These are phyloP conservation scores for Nomada hirtipes DNA, from an alignment of 2,888 invertebrate species.

Conservation along the genomic window DNA sequence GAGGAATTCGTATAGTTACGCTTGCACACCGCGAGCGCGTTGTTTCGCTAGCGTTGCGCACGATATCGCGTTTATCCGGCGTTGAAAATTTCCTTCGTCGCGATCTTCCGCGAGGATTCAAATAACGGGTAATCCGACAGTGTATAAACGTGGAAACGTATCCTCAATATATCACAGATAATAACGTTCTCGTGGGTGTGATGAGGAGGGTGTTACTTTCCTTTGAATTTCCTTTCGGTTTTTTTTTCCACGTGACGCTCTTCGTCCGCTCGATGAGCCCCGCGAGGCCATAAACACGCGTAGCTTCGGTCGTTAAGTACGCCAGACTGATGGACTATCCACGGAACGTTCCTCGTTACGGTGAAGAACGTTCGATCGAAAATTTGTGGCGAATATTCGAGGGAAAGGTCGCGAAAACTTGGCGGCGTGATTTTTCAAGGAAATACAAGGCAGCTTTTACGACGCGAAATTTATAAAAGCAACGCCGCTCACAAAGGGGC, in stretches of 20 bases:
- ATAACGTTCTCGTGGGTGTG: conserved; percentile 23
- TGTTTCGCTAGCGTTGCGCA: conserved; percentile 31
- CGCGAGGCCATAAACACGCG: conserved; percentile 34
- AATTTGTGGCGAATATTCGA: neutral
- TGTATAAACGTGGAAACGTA: conserved; percentile 22
- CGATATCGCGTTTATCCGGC: conserved; percentile 46
- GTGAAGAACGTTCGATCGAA: neutral
- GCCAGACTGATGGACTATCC: neutral
- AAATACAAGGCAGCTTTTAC: neutral
- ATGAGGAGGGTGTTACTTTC: conserved; percentile 7
- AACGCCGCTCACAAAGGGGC: neutral
- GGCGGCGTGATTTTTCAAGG: neutral
- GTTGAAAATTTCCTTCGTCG: conserved; percentile 24
- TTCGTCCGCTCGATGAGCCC: neutral
- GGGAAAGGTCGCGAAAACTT: no score
- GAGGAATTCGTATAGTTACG: conserved; percentile 42
- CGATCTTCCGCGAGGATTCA: conserved; percentile 22
- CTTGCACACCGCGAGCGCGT: conserved; percentile 48
- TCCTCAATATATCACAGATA: conserved; percentile 11
- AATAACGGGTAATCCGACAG: conserved; percentile 8
- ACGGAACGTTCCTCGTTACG: neutral
- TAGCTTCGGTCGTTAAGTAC: conserved; percentile 34
- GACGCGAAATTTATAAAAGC: conserved; percentile 7
- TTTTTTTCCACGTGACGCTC: neutral
- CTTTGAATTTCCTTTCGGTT: conserved; percentile 3